Base-by-base conservation (phyloP, 2,888 invertebrate genomes). In the Scaptomyza cyrtandrae region DNA sequence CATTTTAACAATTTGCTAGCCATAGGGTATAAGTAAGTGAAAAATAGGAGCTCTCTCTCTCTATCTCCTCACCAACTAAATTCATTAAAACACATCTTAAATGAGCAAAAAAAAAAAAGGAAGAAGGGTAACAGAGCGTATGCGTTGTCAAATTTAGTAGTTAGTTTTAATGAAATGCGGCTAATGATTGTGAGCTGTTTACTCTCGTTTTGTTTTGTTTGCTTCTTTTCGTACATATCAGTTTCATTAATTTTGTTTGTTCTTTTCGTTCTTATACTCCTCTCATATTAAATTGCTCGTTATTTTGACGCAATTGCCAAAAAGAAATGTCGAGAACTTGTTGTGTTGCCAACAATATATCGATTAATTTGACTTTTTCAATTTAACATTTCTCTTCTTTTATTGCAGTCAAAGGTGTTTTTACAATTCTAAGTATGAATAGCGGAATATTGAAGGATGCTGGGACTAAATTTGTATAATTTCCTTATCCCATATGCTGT, bases 141-240 rank as follows among this genome's bases (percentile, higher is more conserved):
- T 61, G 19, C 53, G 41, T 7, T 45, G 69, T 29, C 56, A n/a
- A 7, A 6, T 14, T 14, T 27, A 13, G 27, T 6, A 2, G 5
- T 13, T 39, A 19, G n/a, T n/a, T 61, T 45, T 31, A 11, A 33
- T 11, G 14, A 27, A 56, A 31, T 55, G 31, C 27, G 41, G 37
- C 55, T 66, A 71, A 76, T 66, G 71, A 58, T 59, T 50, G 44
- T 53, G 10, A 37, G 19, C 13, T 53, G 14, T 58, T 50, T 61
- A 24, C 13, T 1, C 19, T 24, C 11, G 6, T 45, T n/a, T 16
- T 50, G 70, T 55, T 58, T 50, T 43, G 16, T 16, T 16, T 33
- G 48, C 16, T 11, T 13, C 16, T 43, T 54, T 31, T 53, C 10
- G 27, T 33, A 10, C 37, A 75, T 75, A 73, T 75, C 59, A 43